These are phyloP conservation scores for Terrapene triunguis DNA, from an alignment of 2,113 vertebrate species.

Conservation along the genomic window DNA sequence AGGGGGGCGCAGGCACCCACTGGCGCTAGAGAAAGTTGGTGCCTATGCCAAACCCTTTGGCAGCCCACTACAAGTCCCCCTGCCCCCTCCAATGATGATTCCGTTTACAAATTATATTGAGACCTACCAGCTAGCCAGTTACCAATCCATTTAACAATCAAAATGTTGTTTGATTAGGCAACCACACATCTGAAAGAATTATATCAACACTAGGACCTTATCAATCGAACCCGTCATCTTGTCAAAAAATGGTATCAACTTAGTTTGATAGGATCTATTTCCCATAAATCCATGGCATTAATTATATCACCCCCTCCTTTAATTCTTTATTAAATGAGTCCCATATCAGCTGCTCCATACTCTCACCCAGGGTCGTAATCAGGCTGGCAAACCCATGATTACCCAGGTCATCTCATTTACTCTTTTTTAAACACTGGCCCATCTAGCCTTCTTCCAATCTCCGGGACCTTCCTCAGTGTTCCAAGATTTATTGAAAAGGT, in stretches of 20 bases:
- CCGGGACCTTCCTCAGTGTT: neutral
- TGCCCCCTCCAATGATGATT: neutral
- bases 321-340: neutral
- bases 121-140: neutral
- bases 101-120: neutral
- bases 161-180: no score
- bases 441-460: neutral
- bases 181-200: neutral
- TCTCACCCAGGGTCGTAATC: neutral
- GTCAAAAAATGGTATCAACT: neutral
- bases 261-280: neutral
- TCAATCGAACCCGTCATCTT: neutral
- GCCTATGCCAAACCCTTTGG: neutral
- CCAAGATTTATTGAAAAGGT: neutral
- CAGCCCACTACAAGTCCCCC: neutral
- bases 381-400: neutral
- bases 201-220: neutral
- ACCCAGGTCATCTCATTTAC: neutral
- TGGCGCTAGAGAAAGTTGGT: no score
- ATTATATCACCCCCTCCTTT: neutral
- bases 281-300: neutral
- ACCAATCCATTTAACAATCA: neutral
- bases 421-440: neutral
- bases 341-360: neutral
- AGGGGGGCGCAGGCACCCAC: no score